phyloP scores from a whole-genome alignment of 37 sponge, comb jelly and placozoan genomes.

The Bolinopsis microptera region DNA sequence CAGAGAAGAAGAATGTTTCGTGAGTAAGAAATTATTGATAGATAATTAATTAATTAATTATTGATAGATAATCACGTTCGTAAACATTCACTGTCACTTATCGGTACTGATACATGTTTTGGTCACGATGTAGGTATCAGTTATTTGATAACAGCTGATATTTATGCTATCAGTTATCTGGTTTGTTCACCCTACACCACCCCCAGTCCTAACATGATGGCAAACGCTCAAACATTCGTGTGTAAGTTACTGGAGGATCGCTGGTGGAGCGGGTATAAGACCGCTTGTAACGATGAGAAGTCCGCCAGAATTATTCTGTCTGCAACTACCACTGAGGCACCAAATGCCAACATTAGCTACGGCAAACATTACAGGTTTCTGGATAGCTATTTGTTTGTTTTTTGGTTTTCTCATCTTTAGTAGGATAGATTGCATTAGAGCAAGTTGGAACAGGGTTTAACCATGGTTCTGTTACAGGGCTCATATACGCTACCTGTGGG shows the following conservation, averaged over 20 bases:
- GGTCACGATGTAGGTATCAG: too few relatives aligned
- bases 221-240: slow-evolving; percentile 1
- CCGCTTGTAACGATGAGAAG: not conserved
- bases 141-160: too few relatives aligned
- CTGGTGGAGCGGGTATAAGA: not conserved
- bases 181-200: too few relatives aligned
- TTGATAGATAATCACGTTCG: too few relatives aligned
- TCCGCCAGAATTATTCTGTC: not conserved
- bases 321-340: not conserved
- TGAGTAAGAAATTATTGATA: too few relatives aligned
- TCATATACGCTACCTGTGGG: slow-evolving; percentile 18
- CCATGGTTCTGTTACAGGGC: not conserved
- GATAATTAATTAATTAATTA: not conserved
- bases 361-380: not conserved
- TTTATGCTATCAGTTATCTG: too few relatives aligned
- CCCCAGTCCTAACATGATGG: slow-evolving; percentile 29
- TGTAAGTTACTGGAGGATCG: not conserved
- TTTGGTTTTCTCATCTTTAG: too few relatives aligned
- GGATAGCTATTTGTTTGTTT: too few relatives aligned
- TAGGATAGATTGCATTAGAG: too few relatives aligned
- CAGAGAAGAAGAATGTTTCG: not conserved
- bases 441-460: too few relatives aligned
- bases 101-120: too few relatives aligned
- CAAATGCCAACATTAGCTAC: not conserved
- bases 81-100: too few relatives aligned